Conservation (phyloP, 2,888 invertebrate species). For the Melieria omissa region DNA sequence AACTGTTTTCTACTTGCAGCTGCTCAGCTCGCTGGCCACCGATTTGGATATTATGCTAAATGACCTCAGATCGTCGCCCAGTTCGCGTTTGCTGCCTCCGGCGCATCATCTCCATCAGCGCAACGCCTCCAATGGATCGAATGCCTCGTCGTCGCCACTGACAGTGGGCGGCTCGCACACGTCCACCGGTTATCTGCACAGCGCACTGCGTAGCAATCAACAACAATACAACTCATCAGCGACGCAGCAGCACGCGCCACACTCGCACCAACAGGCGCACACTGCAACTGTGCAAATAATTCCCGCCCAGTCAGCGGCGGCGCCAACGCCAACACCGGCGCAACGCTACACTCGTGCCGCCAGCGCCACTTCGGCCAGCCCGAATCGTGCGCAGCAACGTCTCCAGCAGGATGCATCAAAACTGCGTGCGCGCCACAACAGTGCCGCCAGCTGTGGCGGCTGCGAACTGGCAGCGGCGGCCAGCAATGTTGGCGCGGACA, state of each 20-base stretch:
- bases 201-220: constrained; percentile 48
- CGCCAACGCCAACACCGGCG: constrained; percentile 16
- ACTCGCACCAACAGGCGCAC: constrained; percentile 12
- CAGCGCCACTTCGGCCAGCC: constrained; percentile 25
- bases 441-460: constrained; percentile 18
- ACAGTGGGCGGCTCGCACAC: constrained; percentile 46
- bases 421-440: constrained; percentile 39
- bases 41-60: constrained; percentile 89
- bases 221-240: constrained; percentile 38
- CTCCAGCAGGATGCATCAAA: constrained; percentile 48
- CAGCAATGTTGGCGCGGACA: constrained; percentile 32
- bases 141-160: constrained; percentile 40
- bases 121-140: constrained; percentile 33
- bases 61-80: constrained; percentile 79
- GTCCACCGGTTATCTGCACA: constrained; percentile 46
- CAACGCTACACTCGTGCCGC: constrained; percentile 27
- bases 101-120: constrained; percentile 41
- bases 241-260: constrained; percentile 34
- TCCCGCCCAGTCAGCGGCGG: constrained; percentile 6
- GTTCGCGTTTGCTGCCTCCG: constrained; percentile 51
- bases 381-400: constrained; percentile 48
- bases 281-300: constrained; percentile 27
- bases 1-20: constrained; percentile 69
- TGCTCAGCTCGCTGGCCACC: constrained; percentile 82
- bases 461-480: constrained; percentile 30